phyloP scores from a whole-genome alignment of 2,888 invertebrate species.

The Trachelus iudaicus region DNA sequence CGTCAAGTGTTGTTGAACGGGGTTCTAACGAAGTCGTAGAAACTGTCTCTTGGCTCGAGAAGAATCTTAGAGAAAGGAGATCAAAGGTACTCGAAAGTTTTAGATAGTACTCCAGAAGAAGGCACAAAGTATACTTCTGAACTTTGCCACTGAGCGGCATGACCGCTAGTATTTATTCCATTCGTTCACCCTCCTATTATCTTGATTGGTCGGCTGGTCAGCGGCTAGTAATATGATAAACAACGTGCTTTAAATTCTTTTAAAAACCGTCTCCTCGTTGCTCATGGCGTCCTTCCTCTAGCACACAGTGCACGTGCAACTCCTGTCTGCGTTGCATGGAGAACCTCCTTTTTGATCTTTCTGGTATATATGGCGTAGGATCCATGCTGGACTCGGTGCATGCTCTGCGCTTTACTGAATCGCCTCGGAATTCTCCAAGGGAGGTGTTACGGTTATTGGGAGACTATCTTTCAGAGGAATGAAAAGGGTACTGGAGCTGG shows the following conservation, averaged over 20 bases:
- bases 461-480: slow-evolving; percentile 8
- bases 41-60: not conserved
- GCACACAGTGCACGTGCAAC: not conserved
- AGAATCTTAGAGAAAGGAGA: not conserved
- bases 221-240: slow-evolving; percentile 35
- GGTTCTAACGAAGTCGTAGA: not conserved
- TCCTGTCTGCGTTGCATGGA: not conserved
- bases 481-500: slow-evolving; percentile 12
- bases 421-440: slow-evolving; percentile 41
- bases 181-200: slow-evolving; percentile 33
- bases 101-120: not conserved
- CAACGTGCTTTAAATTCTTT: slow-evolving; percentile 2
- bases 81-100: not conserved
- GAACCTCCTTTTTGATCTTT: not conserved
- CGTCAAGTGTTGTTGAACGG: not conserved
- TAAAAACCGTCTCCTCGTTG: not conserved
- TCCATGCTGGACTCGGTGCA: not conserved
- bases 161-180: slow-evolving; percentile 33
- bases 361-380: not conserved
- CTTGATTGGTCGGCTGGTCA: slow-evolving; percentile 31
- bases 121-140: not conserved
- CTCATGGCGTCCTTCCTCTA: not conserved
- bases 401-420: not conserved
- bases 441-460: slow-evolving; percentile 45
- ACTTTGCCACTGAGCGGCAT: not conserved